Base-by-base conservation (phyloP, 2,888 invertebrate species). In the Resseliella maxima region DNA sequence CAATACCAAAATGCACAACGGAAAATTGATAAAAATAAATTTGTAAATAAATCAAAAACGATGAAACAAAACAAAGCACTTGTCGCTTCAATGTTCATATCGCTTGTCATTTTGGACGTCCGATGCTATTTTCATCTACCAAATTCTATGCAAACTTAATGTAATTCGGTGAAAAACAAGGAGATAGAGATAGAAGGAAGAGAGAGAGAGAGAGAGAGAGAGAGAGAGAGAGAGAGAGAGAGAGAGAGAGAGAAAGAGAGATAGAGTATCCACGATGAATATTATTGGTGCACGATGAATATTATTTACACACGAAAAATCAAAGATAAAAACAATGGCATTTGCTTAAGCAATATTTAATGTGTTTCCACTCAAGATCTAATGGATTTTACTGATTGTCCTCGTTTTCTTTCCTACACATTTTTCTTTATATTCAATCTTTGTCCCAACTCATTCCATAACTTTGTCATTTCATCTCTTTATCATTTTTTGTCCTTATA, bases 21-120 rank as follows among this genome's bases (percentile, higher is more conserved):
- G 59, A 59, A 59, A 59, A 59, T 59, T 59, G 59, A 59, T 59
- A 59, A n/a, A n/a, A n/a, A 59, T 59, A 27, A 59, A 59, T 59
- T 59, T 24, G 24, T 59, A 24, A 59, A 59, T 59, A 59, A 59
- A 59, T 59, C n/a, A 59, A 27, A 24, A 59, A 59, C 27, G 59
- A 59, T 59, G 59, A 59, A 59, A 59, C 12, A 59, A 24, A 21
- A 21, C 5, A 50, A 50, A 50, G n/a, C 50, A 21, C 15, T 59
- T 72, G 72, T 31, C 72, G 72, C n/a, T 35, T 35, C 31, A 72
- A 72, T 72, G n/a, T 72, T 72, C 31, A 15, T 24, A 59, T 59
- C 5, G 18, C 27, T 27, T 12, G 15, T 72, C 2, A 31, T 1
- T 72, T 31, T 31, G 2, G 8, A 15, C 46, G 31, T 31, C 35